phyloP scores from a whole-genome alignment of 2,797 vertebrate species.

The Pampus argenteus region DNA sequence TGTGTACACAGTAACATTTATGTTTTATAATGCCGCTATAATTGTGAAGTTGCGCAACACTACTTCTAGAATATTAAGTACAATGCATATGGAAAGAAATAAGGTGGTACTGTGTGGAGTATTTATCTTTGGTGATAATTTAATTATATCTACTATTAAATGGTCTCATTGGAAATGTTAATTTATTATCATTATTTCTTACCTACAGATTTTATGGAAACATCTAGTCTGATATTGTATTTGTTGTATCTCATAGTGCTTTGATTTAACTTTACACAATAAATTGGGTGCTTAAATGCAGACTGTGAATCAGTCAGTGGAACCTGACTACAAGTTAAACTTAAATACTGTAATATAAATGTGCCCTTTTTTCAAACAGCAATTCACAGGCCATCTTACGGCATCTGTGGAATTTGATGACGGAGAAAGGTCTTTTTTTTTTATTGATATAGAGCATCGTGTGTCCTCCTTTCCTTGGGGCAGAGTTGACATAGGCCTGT shows the following conservation, averaged over 20 bases:
- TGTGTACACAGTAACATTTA: neutral
- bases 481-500: conserved; percentile 64
- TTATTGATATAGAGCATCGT: conserved; percentile 75
- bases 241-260: conserved; percentile 34
- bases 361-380: conserved; percentile 61
- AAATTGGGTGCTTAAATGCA: conserved; percentile 47
- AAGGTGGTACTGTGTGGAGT: neutral
- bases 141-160: neutral
- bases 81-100: neutral
- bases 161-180: neutral
- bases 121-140: neutral
- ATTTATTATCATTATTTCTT: neutral
- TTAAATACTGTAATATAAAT: conserved; percentile 65
- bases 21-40: neutral
- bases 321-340: conserved; percentile 34
- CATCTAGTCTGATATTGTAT: conserved; percentile 18
- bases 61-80: no score
- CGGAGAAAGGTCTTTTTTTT: conserved; percentile 66
- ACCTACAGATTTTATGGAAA: neutral
- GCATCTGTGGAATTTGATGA: conserved; percentile 62
- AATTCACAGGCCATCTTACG: conserved; percentile 52
- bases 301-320: conserved; percentile 49
- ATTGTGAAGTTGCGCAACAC: neutral
- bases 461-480: conserved; percentile 73
- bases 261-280: conserved; percentile 37